phyloP scores from a whole-genome alignment of 2,888 invertebrate species.

The Dryobota labecula region DNA sequence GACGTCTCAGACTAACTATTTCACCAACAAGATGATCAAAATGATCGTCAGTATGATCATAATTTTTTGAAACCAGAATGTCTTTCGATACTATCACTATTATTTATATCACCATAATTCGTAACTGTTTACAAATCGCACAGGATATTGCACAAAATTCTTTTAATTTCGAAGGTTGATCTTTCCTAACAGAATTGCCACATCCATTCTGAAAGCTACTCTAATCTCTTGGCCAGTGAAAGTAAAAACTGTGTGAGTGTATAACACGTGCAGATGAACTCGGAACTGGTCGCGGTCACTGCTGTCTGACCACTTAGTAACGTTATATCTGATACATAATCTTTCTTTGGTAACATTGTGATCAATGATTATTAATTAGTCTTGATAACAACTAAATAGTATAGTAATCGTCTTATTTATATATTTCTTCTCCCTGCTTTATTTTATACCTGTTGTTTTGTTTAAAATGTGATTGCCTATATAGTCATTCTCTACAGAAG shows the following conservation, averaged over 20 bases:
- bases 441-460: background rate
- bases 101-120: background rate
- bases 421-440: background rate
- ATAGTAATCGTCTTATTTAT: background rate
- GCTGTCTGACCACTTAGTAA: slow-evolving; percentile 26
- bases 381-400: background rate
- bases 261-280: slow-evolving; percentile 49
- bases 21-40: background rate
- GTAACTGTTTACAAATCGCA: background rate
- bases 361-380: slow-evolving; percentile 7
- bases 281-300: slow-evolving; percentile 58
- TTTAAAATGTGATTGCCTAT: background rate
- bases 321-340: slow-evolving; percentile 20
- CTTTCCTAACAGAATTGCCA: slow-evolving; percentile 47
- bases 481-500: too few relatives aligned
- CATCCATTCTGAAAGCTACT: slow-evolving; percentile 48
- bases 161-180: slow-evolving; percentile 31
- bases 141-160: slow-evolving; percentile 48
- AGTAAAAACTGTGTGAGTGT: slow-evolving; percentile 55
- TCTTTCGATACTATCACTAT: background rate
- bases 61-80: background rate
- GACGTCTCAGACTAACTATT: background rate
- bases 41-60: background rate
- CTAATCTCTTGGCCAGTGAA: slow-evolving; percentile 55
- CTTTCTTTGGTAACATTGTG: background rate